Percentiles rank a stretch among this genome's conserved stretches.
phyloP scores from a whole-genome alignment of 2,888 invertebrate genomes.

The Metopia argyrocephala region DNA sequence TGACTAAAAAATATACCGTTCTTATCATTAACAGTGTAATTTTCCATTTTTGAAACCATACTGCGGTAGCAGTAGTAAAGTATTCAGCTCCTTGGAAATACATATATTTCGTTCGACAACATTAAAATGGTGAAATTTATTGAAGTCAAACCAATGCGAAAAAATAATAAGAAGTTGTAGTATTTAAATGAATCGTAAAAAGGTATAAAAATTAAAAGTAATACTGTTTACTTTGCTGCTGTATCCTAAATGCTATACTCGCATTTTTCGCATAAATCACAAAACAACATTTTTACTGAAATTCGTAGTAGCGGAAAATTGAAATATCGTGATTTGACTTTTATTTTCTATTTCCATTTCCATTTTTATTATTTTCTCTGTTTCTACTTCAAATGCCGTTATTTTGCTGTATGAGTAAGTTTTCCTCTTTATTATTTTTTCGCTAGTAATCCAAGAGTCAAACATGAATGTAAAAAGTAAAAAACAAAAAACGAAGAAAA shows the following conservation, averaged over 20 bases:
- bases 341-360: constrained; percentile 7
- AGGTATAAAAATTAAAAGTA: background rate
- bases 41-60: background rate
- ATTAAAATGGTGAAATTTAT: constrained; percentile 12
- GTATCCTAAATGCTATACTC: constrained; percentile 39
- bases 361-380: background rate
- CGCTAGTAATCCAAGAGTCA: constrained; percentile 18
- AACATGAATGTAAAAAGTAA: background rate
- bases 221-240: background rate
- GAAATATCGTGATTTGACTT: constrained; percentile 55
- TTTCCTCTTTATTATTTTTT: constrained; percentile 5
- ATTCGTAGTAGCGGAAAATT: constrained; percentile 57
- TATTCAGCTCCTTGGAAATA: background rate
- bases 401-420: background rate
- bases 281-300: constrained; percentile 43
- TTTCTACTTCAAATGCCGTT: background rate
- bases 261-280: constrained; percentile 49
- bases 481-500: background rate
- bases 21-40: constrained; percentile 6
- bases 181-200: constrained; percentile 13
- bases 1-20: too few species aligned
- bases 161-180: background rate
- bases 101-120: constrained; percentile 1
- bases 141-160: constrained; percentile 6
- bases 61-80: too few species aligned